Base-by-base conservation (phyloP, 1,140 invertebrate genomes). In the Bathynomus jamesi region DNA sequence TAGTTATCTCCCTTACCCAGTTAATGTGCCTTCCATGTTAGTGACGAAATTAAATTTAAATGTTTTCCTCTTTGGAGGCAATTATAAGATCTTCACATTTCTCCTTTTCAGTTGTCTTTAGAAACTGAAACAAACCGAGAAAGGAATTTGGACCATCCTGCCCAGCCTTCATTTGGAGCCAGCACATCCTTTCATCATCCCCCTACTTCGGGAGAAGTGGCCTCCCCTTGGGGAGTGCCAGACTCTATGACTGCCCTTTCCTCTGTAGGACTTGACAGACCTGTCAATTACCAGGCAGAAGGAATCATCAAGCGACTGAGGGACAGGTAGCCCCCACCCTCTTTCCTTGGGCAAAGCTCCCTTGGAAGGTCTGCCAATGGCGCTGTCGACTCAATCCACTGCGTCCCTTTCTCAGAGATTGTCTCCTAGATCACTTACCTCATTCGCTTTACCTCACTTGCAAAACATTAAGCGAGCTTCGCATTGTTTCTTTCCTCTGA, bases 261-360 rank as follows among this genome's bases (percentile, higher is more conserved):
- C 28, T 46, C 71, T n/a, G 61, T 60, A 30, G 63, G 46, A 46
- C 69, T 67, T 28, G 66, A 66, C 24, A 70, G 64, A 29, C 75
- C 75, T 63, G 30, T 69, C 53, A 76, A 76, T 68, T 76, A 76
- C 65, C 71, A 76, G 69, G 75, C 75, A 28, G 75, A 76, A 61
- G 75, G 75, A 28, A 76, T 89, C 71, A 80, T 86, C 17, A 83
- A 84, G 66, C 87, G 85, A 81, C 82, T 88, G 65, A 81, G 83
- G 65, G 84, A 85, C 79, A 87, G 87, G 84, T 88, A 80, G 70
- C 40, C 40, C 5, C 40, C 5, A 53, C 40, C 5, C 13, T 53
- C 32, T 17, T 40, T 40, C 32, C 7, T 7, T 40, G 32, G 32
- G 32, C 17, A 17, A 40, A 40, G 32, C 7, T 7, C 32, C 32